A percentile compares a stretch with the other conserved stretches of the same genome.
phyloP scores from a whole-genome alignment of 2,113 vertebrate genomes.

The Benitochromis conjunctus region DNA sequence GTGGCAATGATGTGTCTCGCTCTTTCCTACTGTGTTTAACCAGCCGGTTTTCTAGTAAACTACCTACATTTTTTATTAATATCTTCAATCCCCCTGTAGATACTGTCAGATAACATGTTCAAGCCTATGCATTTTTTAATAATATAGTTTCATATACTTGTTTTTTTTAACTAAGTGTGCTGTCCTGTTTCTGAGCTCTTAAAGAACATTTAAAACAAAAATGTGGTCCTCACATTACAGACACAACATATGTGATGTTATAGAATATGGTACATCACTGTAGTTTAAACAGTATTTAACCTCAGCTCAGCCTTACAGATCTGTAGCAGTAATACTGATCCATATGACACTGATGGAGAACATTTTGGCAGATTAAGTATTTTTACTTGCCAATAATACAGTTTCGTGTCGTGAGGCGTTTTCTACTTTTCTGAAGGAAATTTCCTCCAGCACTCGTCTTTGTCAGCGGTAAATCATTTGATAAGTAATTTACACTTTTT shows the following conservation, averaged over 20 bases:
- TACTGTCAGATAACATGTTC: neutral
- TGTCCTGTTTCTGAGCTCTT: neutral
- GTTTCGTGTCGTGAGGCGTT: neutral
- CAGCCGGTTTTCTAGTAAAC: neutral
- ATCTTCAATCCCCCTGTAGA: neutral
- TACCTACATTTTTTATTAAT: neutral
- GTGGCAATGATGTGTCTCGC: accelerated
- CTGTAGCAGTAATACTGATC: neutral
- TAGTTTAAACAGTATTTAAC: neutral
- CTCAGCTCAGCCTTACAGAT: neutral
- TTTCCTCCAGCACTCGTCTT: neutral
- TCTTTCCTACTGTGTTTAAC: neutral
- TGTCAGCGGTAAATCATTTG: neutral
- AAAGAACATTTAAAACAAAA: neutral
- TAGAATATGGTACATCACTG: neutral
- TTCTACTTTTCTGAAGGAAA: neutral
- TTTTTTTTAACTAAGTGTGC: neutral
- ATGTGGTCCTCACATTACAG: neutral
- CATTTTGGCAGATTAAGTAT: neutral
- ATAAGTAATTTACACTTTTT: neutral
- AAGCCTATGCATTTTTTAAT: neutral
- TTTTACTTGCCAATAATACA: neutral
- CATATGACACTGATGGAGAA: neutral
- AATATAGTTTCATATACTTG: accelerated
- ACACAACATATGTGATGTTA: neutral